Percentiles rank a stretch among this genome's conserved stretches.
These are phyloP conservation scores for Resseliella maxima DNA, from an alignment of 2,888 invertebrate genomes.

Conservation along the genomic window DNA sequence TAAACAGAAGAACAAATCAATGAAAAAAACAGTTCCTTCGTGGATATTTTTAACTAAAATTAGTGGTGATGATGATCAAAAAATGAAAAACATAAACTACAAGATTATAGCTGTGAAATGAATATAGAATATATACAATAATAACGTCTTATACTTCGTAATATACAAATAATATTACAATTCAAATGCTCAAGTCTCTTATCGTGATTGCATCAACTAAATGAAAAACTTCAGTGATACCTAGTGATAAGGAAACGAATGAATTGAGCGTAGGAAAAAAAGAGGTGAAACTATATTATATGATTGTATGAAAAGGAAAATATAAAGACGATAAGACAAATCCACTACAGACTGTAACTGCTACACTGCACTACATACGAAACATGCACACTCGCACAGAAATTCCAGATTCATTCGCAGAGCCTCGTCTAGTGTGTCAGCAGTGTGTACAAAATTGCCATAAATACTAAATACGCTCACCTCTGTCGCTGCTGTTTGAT, in stretches of 20 bases:
- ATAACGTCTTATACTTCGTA: no score
- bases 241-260: not conserved
- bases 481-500: conserved; percentile 24
- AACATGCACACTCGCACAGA: not conserved
- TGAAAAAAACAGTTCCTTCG: no score
- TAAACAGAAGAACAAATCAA: no score
- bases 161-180: no score
- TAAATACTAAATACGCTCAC: not conserved
- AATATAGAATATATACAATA: no score
- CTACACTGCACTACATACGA: conserved; percentile 27
- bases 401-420: not conserved
- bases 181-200: no score
- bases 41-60: no score
- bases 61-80: no score
- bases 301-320: not conserved
- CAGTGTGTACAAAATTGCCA: conserved; percentile 39
- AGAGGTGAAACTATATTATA: not conserved
- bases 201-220: not conserved
- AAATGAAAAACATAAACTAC: no score
- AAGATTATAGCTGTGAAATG: no score
- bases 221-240: not conserved
- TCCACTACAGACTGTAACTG: not conserved
- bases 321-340: not conserved
- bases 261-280: not conserved
- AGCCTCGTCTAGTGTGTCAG: conserved; percentile 25